These are phyloP conservation scores for Fragum sueziense DNA, from an alignment of 2,888 invertebrate genomes.

Conservation along the genomic window DNA sequence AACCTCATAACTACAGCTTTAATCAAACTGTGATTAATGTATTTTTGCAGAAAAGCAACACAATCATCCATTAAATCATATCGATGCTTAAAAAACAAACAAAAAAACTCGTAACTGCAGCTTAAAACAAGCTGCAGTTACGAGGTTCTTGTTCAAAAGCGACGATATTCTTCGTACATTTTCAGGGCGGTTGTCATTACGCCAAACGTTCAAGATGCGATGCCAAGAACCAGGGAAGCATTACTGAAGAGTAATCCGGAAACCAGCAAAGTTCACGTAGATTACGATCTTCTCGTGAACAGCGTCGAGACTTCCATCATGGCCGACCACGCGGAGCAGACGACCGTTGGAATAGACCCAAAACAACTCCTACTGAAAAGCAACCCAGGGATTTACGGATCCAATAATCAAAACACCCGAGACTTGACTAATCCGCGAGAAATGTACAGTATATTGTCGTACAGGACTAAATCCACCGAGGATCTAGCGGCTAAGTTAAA, in stretches of 20 bases:
- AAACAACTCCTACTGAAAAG: conserved; percentile 59
- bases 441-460: conserved; percentile 61
- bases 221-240: conserved; percentile 2
- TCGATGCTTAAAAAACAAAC: too few relatives aligned
- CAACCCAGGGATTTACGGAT: conserved; percentile 54
- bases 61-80: too few relatives aligned
- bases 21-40: too few relatives aligned
- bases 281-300: conserved; percentile 63
- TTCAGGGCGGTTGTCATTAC: background rate
- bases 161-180: too few relatives aligned
- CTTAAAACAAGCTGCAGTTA: too few relatives aligned
- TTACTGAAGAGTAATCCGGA: conserved; percentile 42
- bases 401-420: conserved; percentile 14
- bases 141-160: too few relatives aligned
- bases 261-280: conserved; percentile 31
- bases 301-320: conserved; percentile 60
- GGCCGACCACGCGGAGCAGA: conserved; percentile 47
- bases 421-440: conserved; percentile 64
- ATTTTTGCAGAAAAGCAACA: too few relatives aligned
- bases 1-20: too few relatives aligned
- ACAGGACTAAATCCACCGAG: conserved; percentile 56
- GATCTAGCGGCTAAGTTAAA: conserved; percentile 53
- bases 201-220: conserved; percentile 16
- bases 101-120: too few relatives aligned
- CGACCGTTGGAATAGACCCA: conserved; percentile 37